These are phyloP conservation scores for Enoplosus armatus DNA, from an alignment of 2,797 vertebrate species.

Conservation along the genomic window DNA sequence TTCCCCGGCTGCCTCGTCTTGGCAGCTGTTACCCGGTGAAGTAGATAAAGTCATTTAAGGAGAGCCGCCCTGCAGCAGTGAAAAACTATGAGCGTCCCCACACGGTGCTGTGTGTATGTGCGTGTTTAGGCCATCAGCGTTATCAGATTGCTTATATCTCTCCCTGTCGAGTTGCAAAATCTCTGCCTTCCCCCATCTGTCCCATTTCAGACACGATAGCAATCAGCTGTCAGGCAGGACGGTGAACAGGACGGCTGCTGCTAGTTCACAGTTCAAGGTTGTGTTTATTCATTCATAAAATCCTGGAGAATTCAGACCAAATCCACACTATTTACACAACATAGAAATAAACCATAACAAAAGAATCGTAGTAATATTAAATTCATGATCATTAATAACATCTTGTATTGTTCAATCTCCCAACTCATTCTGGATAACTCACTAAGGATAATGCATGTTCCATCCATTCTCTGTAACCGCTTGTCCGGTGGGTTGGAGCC, in stretches of 20 bases:
- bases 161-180: constrained; percentile 32
- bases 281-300: not conserved
- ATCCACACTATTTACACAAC: not conserved
- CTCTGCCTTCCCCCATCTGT: constrained; percentile 36
- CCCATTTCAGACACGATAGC: constrained; percentile 45
- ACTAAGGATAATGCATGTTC: not conserved
- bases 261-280: constrained; percentile 5
- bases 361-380: not conserved
- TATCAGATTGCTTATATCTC: constrained; percentile 54
- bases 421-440: not conserved
- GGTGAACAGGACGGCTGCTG: not conserved
- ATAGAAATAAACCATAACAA: not conserved
- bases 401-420: not conserved
- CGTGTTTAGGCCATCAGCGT: constrained; percentile 38
- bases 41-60: constrained; percentile 61
- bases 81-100: constrained; percentile 25
- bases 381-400: not conserved
- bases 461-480: too few relatives aligned
- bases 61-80: constrained; percentile 51
- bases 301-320: not conserved
- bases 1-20: constrained; percentile 24
- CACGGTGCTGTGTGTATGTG: not conserved
- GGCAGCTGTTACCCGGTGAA: constrained; percentile 60
- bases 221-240: constrained; percentile 47
- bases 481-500: too few relatives aligned